Evolutionary conservation across 2,888 invertebrate genomes (phyloP), one percentile per base, ranked within the genome.

Genomic region (Polymixis flavicincta): DNA sequence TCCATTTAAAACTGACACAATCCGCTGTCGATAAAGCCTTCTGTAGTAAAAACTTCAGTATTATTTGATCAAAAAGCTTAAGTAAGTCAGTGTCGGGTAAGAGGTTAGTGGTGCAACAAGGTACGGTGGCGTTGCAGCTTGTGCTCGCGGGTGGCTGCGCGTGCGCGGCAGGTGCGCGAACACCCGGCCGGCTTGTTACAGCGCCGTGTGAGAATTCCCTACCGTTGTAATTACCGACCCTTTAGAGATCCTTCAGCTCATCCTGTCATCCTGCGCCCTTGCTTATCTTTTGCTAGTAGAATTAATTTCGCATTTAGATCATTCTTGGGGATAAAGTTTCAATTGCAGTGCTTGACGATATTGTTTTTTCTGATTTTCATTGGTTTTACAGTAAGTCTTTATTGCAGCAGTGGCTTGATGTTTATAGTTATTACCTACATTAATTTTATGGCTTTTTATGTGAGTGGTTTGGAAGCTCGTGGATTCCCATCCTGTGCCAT

Each of bases 141-240:
- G 90, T 85, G 74, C 52, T 74, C 69, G 84, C 84, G 83, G 84
- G 83, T 80, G 83, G 83, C 77, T 84, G 86, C 82, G 86, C 88
- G 87, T 85, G 87, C 87, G 75, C 50, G 91, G 93, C 95, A 95
- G 96, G 95, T 96, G 96, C 92, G 91, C 89, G 92, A 91, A 93
- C 96, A 95, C 92, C 96, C 94, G 95, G 95, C 94, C 80, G 80
- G 89, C 92, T 91, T 89, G 92, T 91, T 92, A 92, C 89, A 89
- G 88, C 83, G 85, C 87, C 85, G 89, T 91, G 90, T 90, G 90
- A 91, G 91, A 92, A 93, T 92, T 90, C 92, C 89, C 92, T 91
- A 90, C 91, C 92, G 91, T 85, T 91, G 91, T 92, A 94, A 94
- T 95, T 93, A 87, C 90, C 82, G 89, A 90, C 91, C 88, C 89